A percentile compares a stretch with the other conserved stretches of the same genome.
These are phyloP conservation scores for Eueremaeus valkanovi DNA, from an alignment of 2,888 invertebrate species.

Conservation along the genomic window DNA sequence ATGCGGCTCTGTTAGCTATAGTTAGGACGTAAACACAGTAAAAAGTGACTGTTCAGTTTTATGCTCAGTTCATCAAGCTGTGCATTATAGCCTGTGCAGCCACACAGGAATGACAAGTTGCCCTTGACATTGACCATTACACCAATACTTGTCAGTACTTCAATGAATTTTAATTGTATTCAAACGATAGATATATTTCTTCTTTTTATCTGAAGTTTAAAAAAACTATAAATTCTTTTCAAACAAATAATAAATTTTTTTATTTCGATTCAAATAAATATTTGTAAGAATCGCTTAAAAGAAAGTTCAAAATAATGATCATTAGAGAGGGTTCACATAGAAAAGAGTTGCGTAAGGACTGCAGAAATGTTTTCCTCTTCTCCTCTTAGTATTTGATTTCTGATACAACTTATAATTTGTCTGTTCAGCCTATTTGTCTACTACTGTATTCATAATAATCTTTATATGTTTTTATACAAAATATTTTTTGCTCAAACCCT, in stretches of 20 bases:
- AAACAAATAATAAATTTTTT: not conserved
- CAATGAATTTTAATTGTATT: conserved; percentile 12
- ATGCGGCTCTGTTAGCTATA: no score
- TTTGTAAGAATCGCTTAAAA: conserved; percentile 4
- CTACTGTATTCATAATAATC: not conserved
- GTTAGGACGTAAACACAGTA: no score
- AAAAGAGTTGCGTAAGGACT: not conserved
- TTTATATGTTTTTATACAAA: not conserved
- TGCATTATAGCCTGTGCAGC: not conserved
- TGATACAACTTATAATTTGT: not conserved
- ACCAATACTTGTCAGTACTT: not conserved
- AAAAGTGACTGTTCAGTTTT: no score
- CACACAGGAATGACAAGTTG: not conserved
- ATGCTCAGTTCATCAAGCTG: no score
- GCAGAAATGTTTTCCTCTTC: not conserved
- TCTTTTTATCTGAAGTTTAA: not conserved
- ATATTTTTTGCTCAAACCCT: not conserved
- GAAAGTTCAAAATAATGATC: conserved; percentile 1
- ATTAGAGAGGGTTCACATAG: not conserved
- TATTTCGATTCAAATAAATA: conserved; percentile 16
- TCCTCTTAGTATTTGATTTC: not conserved
- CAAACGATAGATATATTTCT: not conserved
- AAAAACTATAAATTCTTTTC: conserved; percentile 15
- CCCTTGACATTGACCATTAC: conserved; percentile 34
- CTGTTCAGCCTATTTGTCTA: not conserved